These are phyloP conservation scores for Erebia palarica DNA, from an alignment of 2,888 invertebrate genomes.

Conservation along the genomic window DNA sequence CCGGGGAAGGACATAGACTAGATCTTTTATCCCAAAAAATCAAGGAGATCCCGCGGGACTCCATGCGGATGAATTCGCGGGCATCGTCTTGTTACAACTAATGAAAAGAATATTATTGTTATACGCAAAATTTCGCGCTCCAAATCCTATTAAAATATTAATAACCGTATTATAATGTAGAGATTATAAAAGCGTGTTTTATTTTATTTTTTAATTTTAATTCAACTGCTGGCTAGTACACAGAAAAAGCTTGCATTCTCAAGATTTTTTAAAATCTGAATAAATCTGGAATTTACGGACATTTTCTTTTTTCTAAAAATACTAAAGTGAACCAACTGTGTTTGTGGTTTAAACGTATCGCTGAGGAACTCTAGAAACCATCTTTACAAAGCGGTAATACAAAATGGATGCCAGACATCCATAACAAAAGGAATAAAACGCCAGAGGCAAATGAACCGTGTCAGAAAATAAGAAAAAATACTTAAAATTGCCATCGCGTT, in stretches of 20 bases:
- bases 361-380: conserved; percentile 15
- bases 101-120: neutral
- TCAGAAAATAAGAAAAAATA: conserved; percentile 32
- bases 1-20: no score
- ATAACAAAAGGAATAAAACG: conserved; percentile 32
- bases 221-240: neutral
- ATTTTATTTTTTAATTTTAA: no score
- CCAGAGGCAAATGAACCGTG: conserved; percentile 32
- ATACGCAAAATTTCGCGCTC: neutral
- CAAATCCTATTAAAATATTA: neutral
- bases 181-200: neutral
- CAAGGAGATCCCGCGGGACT: no score
- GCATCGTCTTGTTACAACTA: neutral
- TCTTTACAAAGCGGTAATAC: conserved; percentile 30
- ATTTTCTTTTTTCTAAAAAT: no score
- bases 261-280: no score
- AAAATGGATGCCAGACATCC: conserved; percentile 28
- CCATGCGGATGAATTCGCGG: neutral
- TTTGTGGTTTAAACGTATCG: neutral
- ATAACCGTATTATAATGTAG: neutral
- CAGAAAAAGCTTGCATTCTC: no score
- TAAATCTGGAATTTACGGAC: no score
- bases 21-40: no score
- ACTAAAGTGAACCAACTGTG: neutral
- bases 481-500: conserved; percentile 33